Conservation (phyloP, 2,888 invertebrate species). For the Pteria penguin region DNA sequence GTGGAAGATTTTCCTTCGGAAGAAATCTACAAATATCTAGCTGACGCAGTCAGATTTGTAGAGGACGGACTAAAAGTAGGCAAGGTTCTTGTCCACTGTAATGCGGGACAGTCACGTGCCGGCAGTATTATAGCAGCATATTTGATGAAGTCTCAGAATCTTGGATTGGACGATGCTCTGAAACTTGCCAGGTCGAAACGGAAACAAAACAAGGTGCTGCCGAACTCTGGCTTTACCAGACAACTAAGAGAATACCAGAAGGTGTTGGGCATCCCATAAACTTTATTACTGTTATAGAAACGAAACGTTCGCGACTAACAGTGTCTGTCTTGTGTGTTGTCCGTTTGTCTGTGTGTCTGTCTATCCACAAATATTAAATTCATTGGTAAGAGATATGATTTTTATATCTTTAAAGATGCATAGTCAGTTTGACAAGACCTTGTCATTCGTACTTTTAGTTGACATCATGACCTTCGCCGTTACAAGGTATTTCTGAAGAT, state of each 20-base stretch:
- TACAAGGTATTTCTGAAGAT: no score
- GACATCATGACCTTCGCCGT: no score
- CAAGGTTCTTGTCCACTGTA: slow-evolving; percentile 16
- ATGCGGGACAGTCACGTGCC: slow-evolving; percentile 18
- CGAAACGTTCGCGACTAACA: no score
- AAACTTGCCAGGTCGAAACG: slow-evolving; percentile 12
- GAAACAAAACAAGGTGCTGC: slow-evolving; percentile 2
- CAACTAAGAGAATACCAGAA: slow-evolving; percentile 18
- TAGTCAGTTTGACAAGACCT: no score
- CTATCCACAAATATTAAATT: no score
- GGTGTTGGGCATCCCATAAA: no score
- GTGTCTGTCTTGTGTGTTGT: no score
- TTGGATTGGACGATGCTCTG: slow-evolving; percentile 7
- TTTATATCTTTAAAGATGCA: no score
- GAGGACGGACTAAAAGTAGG: not conserved
- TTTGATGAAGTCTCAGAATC: slow-evolving; percentile 7
- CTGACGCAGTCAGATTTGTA: slow-evolving; percentile 14
- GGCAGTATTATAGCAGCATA: slow-evolving; percentile 8
- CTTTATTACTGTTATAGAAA: no score
- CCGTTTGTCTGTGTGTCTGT: no score
- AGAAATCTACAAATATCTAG: slow-evolving; percentile 6
- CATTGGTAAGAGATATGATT: no score
- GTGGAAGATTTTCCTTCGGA: slow-evolving; percentile 4
- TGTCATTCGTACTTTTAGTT: no score
- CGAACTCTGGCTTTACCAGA: slow-evolving; percentile 18